Evolutionary conservation across 2,113 vertebrate genomes (phyloP).

Genomic region (Siphamia tubifer): DNA sequence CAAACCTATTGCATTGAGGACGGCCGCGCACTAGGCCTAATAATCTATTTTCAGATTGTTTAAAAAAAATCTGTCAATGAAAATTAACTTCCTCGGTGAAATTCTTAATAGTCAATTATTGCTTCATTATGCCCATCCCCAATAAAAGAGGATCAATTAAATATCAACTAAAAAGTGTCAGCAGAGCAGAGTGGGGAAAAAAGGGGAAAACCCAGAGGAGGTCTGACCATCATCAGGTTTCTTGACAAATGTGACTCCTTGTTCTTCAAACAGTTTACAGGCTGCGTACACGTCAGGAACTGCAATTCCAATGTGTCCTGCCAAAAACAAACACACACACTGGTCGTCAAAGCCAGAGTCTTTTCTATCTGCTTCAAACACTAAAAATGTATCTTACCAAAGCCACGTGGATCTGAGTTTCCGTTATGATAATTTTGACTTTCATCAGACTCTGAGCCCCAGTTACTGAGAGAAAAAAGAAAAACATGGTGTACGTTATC

Average conservation of each 20-base stretch:
- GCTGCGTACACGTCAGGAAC: slow-evolving; percentile 92
- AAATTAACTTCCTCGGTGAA: no score
- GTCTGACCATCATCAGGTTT: slow-evolving; percentile 93
- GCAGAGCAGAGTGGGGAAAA: no score
- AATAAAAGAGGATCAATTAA: no score
- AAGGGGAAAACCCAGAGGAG: background rate
- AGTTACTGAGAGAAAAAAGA: slow-evolving; percentile 83
- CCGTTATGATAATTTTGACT: slow-evolving; percentile 90
- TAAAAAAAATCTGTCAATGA: no score
- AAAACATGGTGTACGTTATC: no score
- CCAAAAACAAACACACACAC: background rate
- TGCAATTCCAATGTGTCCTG: slow-evolving; percentile 96
- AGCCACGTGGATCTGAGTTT: slow-evolving; percentile 97
- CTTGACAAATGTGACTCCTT: slow-evolving; percentile 96
- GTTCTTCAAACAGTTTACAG: slow-evolving; percentile 93
- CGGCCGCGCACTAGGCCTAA: no score
- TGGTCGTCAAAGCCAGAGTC: background rate
- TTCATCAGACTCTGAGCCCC: slow-evolving; percentile 94
- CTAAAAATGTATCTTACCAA: slow-evolving; percentile 80
- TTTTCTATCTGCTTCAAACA: background rate
- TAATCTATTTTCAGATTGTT: no score
- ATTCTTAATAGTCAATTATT: no score
- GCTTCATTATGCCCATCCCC: no score
- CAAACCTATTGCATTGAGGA: no score
- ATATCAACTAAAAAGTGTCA: no score